Evolutionary conservation across 2,888 invertebrate species (phyloP).

Genomic region (Prenolepis imparis): DNA sequence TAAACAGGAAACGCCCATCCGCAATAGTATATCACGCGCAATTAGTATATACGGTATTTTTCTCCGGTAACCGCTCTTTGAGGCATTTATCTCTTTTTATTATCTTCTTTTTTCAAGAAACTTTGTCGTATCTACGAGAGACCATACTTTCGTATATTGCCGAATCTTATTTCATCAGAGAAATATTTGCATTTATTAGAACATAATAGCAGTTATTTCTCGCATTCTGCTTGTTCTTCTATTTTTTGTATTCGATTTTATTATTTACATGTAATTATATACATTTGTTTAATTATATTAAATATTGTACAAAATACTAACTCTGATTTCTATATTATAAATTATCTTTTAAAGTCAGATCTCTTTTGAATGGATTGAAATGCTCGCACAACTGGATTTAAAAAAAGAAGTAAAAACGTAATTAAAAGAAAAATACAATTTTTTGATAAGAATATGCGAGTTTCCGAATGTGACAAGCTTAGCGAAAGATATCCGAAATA

Average conservation of each 20-base stretch:
- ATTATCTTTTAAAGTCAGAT: neutral
- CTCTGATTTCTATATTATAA: neutral
- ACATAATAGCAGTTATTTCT: neutral
- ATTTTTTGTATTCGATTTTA: neutral
- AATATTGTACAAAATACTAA: conserved; percentile 12
- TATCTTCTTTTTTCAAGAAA: neutral
- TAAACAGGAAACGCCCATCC: conserved; percentile 62
- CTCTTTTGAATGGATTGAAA: neutral
- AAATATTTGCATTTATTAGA: conserved; percentile 9
- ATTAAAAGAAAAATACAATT: neutral
- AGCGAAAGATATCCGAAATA: neutral
- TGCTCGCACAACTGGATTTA: too few species aligned
- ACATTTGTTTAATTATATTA: neutral
- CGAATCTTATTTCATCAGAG: conserved; percentile 38
- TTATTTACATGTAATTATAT: neutral
- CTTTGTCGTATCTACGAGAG: conserved; percentile 25
- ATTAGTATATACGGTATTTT: conserved; percentile 68
- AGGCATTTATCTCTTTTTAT: neutral
- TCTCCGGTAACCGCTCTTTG: conserved; percentile 58
- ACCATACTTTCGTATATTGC: conserved; percentile 48
- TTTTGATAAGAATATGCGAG: neutral
- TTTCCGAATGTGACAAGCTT: neutral
- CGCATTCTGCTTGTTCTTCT: neutral
- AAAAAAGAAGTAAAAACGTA: neutral
- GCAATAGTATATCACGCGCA: conserved; percentile 38